Conservation (phyloP, 2,113 vertebrate genomes). For the Opisthocomus hoazin region DNA sequence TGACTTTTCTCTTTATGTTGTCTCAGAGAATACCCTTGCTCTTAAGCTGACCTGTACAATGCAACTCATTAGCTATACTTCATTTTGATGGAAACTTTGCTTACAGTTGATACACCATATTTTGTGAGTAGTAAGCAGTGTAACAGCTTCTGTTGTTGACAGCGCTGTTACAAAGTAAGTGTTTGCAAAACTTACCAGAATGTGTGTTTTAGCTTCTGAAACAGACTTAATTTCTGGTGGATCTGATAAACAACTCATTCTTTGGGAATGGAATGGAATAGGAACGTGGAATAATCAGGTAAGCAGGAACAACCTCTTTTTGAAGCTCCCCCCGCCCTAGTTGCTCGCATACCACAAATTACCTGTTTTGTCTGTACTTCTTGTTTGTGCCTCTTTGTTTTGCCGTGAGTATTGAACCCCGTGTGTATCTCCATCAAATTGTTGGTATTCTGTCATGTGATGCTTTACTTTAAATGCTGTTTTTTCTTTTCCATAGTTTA, state of each 20-base stretch:
- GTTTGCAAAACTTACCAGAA: not conserved
- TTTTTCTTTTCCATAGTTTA: not conserved
- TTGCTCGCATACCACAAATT: not conserved
- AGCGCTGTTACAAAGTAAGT: not conserved
- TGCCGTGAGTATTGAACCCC: not conserved
- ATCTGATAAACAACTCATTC: constrained; percentile 85
- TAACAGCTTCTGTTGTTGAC: not conserved
- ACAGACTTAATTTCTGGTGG: constrained; percentile 88
- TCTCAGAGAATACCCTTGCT: not conserved
- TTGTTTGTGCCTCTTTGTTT: not conserved
- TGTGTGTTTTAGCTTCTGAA: constrained; percentile 73
- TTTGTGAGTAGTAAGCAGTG: not conserved
- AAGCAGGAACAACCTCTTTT: not conserved
- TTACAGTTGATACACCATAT: not conserved
- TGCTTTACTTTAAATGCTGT: not conserved
- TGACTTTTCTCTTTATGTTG: not conserved
- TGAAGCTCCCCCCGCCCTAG: not conserved
- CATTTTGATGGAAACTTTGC: not conserved
- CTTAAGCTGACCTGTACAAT: not conserved
- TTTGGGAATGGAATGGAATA: constrained; percentile 75
- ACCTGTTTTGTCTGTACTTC: not conserved
- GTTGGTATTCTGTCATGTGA: not conserved
- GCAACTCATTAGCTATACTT: not conserved
- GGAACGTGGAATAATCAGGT: constrained; percentile 79
- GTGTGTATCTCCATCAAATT: not conserved